Base-by-base conservation (phyloP, 2,113 vertebrate genomes). In the Ageneiosus marmoratus region DNA sequence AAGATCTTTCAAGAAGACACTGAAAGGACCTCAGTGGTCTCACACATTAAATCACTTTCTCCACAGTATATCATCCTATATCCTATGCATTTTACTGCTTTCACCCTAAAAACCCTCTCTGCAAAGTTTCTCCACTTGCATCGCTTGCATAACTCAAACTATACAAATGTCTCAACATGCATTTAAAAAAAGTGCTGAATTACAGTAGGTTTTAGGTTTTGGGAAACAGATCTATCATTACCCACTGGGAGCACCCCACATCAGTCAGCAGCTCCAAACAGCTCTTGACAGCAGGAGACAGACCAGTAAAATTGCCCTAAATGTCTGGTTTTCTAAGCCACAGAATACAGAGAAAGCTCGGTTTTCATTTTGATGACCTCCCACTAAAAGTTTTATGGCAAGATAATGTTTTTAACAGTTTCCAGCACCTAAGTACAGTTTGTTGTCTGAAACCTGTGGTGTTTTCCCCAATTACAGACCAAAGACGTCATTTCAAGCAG, bases 141-240 rank as follows among this genome's bases (percentile, higher is more conserved):
- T 79, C 44, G 79, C 88, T 91, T 88, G 78, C 89, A 86, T 89
- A 90, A 92, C 63, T 79, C 56, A 72, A 84, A 69, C 73, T 79
- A 41, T 88, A 81, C 86, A 77, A 85, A 86, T 88, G 88, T 85
- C 87, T 92, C 88, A 87, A 86, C 89, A 88, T 88, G 86, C 58
- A 55, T 83, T 91, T 87, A 41, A 69, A 84, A n/a, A 83, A 87
- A 87, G 86, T 87, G 85, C 87, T 86, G 86, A 90, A 90, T 89
- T 88, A 88, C 85, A 85, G 86, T 83, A 84, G 87, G 80, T 85
- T 88, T 88, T 84, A 77, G 86, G 86, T 81, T 55, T 84, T 86
- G 89, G 84, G 78, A 89, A 77, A 46, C 88, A 60, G 89, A 89
- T 90, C 89, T 93, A 56, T 93, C 91, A 94, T 93, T 92, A 93